Evolutionary conservation across 2,113 vertebrate species (phyloP), one percentile per base, ranked within the genome.

Genomic region (Piprites chloris): DNA sequence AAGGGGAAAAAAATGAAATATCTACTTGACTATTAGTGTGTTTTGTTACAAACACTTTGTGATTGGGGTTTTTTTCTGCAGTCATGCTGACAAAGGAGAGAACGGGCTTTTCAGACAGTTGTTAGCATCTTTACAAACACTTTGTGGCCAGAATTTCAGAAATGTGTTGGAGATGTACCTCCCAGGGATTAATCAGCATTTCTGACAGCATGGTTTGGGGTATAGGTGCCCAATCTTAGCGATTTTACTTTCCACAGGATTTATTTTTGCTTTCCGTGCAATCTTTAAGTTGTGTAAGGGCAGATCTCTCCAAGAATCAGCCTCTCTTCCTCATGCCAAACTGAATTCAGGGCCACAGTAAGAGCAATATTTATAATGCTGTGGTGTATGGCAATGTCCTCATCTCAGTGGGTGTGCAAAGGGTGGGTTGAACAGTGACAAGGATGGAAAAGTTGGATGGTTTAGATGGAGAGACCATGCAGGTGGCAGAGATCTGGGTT

Each of bases 1-100:
- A 91, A 97, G 58, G n/a, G 41, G n/a, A n/a, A 66, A 85, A 95
- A 97, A 97, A 87, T 71, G 59, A 91, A 97, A 79, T 89, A 85
- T 59, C 85, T 90, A 56, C 93, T 73, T 94, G 96, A 95, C 58
- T 93, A 69, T 92, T 87, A 68, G 65, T 66, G 53, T 75, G 91
- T 67, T 96, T 93, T 89, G 71, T 83, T 91, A 47, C 68, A 71
- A 69, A 39, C 2, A 28, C 61, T 55, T 77, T 59, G 46, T 41
- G 67, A 12, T 44, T 82, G 30, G 0, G 6, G 16, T 21, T 68
- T 23, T 75, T 76, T 75, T 59, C 46, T 76, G 4, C 53, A 78
- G 12, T 9, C 16, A 8, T 69, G 77, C 77, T 81, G 52, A 66
- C 41, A 65, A 49, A 46, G 13, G 12, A 32, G 28, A 46, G 42